Percentiles rank a stretch among this genome's conserved stretches.
These are phyloP conservation scores for Muricea muricata DNA, from an alignment of 92 coral and sea anemone genomes.

Conservation along the genomic window DNA sequence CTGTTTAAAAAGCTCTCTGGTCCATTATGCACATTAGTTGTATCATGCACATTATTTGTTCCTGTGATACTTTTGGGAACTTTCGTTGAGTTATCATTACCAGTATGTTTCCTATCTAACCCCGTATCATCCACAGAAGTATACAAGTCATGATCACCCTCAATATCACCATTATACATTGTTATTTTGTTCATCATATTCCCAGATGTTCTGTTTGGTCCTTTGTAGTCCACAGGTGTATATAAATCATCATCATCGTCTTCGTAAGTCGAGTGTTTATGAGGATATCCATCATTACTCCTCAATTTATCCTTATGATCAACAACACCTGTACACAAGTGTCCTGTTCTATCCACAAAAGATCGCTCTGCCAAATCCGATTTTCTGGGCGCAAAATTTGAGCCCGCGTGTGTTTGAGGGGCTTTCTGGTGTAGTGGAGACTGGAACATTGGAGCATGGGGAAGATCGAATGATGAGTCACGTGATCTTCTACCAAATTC, in stretches of 20 bases:
- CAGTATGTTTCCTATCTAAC: neutral
- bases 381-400: too few relatives aligned
- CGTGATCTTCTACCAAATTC: neutral
- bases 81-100: neutral
- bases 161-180: neutral
- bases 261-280: neutral
- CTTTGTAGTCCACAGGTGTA: slow-evolving; percentile 2
- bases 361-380: neutral
- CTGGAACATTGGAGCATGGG: neutral
- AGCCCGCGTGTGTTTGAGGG: neutral
- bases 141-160: neutral
- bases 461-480: slow-evolving; percentile 1
- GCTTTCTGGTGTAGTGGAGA: neutral
- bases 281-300: neutral
- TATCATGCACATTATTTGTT: neutral
- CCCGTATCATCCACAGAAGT: neutral
- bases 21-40: neutral
- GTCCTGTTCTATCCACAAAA: neutral
- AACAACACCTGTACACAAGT: neutral
- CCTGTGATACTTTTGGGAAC: neutral
- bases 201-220: neutral
- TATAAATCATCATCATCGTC: slow-evolving; percentile 24
- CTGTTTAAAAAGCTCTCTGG: neutral
- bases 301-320: neutral
- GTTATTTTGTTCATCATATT: neutral